Evolutionary conservation across 2,797 vertebrate genomes (phyloP).

Genomic region (Pterois miles): DNA sequence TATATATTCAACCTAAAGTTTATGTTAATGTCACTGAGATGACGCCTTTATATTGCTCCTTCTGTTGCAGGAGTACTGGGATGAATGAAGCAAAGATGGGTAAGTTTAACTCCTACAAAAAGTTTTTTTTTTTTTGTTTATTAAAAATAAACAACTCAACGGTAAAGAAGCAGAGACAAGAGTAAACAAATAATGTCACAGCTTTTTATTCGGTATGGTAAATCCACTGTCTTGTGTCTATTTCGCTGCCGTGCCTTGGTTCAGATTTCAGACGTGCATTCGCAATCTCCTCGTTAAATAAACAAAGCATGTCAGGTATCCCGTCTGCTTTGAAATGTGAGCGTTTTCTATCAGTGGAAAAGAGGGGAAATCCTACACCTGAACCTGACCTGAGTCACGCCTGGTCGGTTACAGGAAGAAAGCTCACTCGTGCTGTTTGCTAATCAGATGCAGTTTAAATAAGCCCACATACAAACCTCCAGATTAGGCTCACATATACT

Average conservation of each 20-base stretch:
- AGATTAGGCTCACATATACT: not conserved
- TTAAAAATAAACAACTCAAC: not conserved
- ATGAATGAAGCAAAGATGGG: slow-evolving; percentile 16
- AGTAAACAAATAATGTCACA: not conserved
- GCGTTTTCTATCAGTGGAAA: slow-evolving; percentile 37
- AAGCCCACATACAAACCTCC: not conserved
- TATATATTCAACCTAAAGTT: not conserved
- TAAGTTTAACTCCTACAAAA: not conserved
- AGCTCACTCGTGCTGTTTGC: not conserved
- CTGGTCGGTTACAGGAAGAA: slow-evolving; percentile 10
- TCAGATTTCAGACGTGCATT: slow-evolving; percentile 21
- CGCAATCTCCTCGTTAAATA: slow-evolving; percentile 13
- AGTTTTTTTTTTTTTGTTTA: not conserved
- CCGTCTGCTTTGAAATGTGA: slow-evolving; percentile 49
- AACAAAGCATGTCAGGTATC: slow-evolving; percentile 2
- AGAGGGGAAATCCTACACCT: slow-evolving; percentile 62
- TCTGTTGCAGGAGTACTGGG: slow-evolving; percentile 17
- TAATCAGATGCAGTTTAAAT: slow-evolving; percentile 20
- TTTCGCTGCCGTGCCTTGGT: not conserved
- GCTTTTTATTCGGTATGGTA: not conserved
- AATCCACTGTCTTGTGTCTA: not conserved
- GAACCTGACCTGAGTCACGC: not conserved
- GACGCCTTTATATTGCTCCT: not conserved
- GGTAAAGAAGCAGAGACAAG: not conserved
- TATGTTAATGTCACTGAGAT: not conserved